Base-by-base conservation (phyloP, 2,888 invertebrate genomes). In the Xestia rhomboidea region DNA sequence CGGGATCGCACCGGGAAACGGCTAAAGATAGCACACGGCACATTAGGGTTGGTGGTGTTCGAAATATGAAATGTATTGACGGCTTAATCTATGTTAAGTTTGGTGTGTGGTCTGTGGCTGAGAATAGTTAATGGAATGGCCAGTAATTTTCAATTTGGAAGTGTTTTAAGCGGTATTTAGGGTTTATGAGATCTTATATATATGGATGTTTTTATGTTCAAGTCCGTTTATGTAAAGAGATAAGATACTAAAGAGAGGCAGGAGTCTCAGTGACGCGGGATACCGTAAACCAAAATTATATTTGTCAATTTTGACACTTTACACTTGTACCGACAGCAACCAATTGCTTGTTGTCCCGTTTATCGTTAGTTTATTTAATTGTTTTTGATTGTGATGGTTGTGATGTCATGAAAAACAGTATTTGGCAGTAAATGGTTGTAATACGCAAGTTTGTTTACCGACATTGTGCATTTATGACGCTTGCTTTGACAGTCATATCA, bases 11-110 rank as follows among this genome's bases (percentile, higher is more conserved):
- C 89, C 88, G 88, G 86, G 88, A 88, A 88, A 85, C 89, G 88
- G 90, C 94, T 95, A 94, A 94, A 95, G 91, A 94, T 95, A 95
- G 95, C 89, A 68, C 66, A 69, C 46, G 41, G 64, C 41, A 44
- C 21, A 68, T 51, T 85, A 88, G 89, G 88, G 88, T 83, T 85
- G 87, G 30, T 83, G 66, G 67, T 72, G 69, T 76, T 84, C 69
- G 73, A 80, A 85, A 71, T 80, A 70, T 77, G 74, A 83, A 83
- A 69, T 69, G 77, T 73, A 86, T 76, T 83, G 83, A 83, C 78
- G 77, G 66, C 67, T 86, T 82, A 85, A 85, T 85, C 83, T 77
- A 73, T 46, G 11, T 70, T 27, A 63, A 67, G 82, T 73, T 76
- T 68, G 62, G 72, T 82, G 85, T 85, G 82, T 85, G 85, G 82